These are phyloP conservation scores for Melanophora roralis DNA, from an alignment of 2,888 invertebrate species.

Conservation along the genomic window DNA sequence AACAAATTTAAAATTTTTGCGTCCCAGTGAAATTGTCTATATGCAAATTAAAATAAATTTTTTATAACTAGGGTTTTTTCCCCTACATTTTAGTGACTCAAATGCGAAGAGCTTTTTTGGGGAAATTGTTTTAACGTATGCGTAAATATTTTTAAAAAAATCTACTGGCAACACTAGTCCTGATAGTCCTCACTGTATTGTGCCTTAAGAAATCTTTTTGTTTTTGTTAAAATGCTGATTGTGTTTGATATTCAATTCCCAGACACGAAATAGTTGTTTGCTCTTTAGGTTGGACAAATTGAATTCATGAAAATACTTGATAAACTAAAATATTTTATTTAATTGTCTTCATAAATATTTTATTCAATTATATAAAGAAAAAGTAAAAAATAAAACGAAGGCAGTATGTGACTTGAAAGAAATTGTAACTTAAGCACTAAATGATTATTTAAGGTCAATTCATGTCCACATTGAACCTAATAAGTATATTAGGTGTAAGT, in stretches of 20 bases:
- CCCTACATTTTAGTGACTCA: too few relatives aligned
- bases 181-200: not conserved
- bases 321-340: not conserved
- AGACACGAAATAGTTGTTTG: not conserved
- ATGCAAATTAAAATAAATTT: too few relatives aligned
- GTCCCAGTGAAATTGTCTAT: too few relatives aligned
- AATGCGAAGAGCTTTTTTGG: too few relatives aligned
- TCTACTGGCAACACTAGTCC: too few relatives aligned
- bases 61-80: too few relatives aligned
- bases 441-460: not conserved
- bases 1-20: too few relatives aligned
- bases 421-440: not conserved
- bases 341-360: not conserved
- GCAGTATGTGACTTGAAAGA: conserved; percentile 1
- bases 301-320: not conserved
- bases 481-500: too few relatives aligned
- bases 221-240: not conserved
- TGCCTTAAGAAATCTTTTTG: not conserved
- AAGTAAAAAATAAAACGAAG: not conserved
- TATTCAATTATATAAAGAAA: not conserved
- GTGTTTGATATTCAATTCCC: not conserved
- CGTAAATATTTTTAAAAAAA: too few relatives aligned
- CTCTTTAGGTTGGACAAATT: not conserved
- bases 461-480: too few relatives aligned
- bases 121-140: too few relatives aligned